Evolutionary conservation across 1,140 invertebrate genomes (phyloP), one percentile per base, ranked within the genome.

Genomic region (Cotesia glomerata): DNA sequence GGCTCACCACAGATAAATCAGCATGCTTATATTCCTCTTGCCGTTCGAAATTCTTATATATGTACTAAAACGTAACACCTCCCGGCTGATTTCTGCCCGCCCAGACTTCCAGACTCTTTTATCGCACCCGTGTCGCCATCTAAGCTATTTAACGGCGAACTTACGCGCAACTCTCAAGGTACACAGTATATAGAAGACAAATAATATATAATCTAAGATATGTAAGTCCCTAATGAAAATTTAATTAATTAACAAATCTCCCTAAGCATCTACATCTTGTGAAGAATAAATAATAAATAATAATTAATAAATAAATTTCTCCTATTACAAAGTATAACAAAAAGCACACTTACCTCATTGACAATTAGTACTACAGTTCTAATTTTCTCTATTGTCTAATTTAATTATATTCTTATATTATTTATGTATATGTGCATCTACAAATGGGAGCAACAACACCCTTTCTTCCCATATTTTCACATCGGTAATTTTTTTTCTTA

Each of bases 391-490:
- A 74, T 72, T 69, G 76, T 75, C 67, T 73, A 71, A 66, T 75
- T 64, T 71, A 71, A 66, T 73, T 66, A 56, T 56, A 14, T 16
- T 56, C n/a, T 7, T 56, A 56, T n/a, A 14, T 7, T 56, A 56
- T 56, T n/a, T 56, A 14, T 14, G 14, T 78, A 80, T 81, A 78
- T 74, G 76, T 84, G 81, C 83, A 84, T 84, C 83, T 85, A 86
- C 82, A 74, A 82, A 83, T 85, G 83, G 84, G 84, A 85, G 84
- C 85, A 84, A 84, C 83, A 85, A 85, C 82, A 82, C 73, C 77
- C 77, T 75, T 67, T 11, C 39, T 56, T 13, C 18, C 35, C 26
- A 39, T 56, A 9, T 32, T 34, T 45, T 34, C 1, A 16, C 1
- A 54, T 9, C n/a, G n/a, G n/a, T n/a, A n/a, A n/a, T 62, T 32